Evolutionary conservation across 37 sponge, comb jelly and placozoan genomes (phyloP), one percentile per base, ranked within the genome.

Genomic region (Ianthella basta): DNA sequence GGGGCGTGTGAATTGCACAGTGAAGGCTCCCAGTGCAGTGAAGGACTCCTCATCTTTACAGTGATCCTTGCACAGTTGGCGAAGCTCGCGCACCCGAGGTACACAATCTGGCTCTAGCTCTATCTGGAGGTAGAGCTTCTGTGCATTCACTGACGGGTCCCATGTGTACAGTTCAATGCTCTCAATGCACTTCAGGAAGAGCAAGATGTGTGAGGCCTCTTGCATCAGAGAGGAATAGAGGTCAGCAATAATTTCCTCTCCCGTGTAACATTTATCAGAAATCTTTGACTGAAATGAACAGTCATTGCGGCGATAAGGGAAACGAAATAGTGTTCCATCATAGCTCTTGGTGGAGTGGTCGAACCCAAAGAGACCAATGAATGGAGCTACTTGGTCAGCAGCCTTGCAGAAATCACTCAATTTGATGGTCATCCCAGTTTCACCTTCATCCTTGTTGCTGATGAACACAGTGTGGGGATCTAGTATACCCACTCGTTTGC

Each of bases 311-410:
- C 96, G 84, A 34, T 90, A 79, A 15, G 96, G 96, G 59, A 95
- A 87, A 0, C 96, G 82, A 60, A 95, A 95, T 15, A 95, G 55
- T 0, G 96, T 95, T 36, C 96, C 92, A 64, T 87, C 53, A 59
- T 83, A 95, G 0, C 80, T 66, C 1, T 79, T 82, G 15, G 61
- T 72, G 38, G 69, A 75, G 15, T 82, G 30, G 29, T 85, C 39
- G 66, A 87, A 95, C 1, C 88, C 96, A 83, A 92, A 95, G 12
- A 95, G 29, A 20, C 80, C 86, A 8, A 85, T 56, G 80, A 86
- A 95, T 19, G 92, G 90, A 4, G 30, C 25, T 55, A 92, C 89
- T 87, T 95, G 96, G 38, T 92, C 88, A 29, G 41, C 34, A 69
- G 60, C 82, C 20, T 64, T 40, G 10, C 25, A 39, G 37, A 36